Percentiles rank a stretch among this genome's conserved stretches.
Evolutionary conservation across 2,888 invertebrate species (phyloP).

Genomic region (Iphiclides podalirius): DNA sequence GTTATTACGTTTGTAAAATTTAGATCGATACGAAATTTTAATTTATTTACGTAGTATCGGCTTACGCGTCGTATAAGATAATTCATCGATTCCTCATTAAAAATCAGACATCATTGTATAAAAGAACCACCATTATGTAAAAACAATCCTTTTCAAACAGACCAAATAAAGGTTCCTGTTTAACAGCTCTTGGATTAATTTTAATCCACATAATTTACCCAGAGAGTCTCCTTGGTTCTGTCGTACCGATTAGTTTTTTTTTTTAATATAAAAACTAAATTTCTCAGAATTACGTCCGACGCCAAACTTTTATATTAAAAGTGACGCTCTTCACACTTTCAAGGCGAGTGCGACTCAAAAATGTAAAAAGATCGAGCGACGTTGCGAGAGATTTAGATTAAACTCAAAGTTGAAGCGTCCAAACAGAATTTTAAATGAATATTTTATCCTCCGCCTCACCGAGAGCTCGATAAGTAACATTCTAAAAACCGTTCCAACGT

Average conservation of each 20-base stretch:
- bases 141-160: no score
- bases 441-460: constrained; percentile 19
- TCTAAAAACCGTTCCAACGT: constrained; percentile 34
- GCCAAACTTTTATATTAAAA: constrained; percentile 56
- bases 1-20: neutral
- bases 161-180: no score
- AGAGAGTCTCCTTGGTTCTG: no score
- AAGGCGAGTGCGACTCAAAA: constrained; percentile 30
- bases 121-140: no score
- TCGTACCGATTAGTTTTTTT: no score
- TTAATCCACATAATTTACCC: neutral
- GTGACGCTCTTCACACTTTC: constrained; percentile 49
- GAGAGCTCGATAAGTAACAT: constrained; percentile 1
- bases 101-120: no score
- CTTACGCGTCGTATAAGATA: no score
- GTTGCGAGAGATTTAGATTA: constrained; percentile 11
- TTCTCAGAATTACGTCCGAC: constrained; percentile 18
- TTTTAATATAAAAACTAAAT: constrained; percentile 36
- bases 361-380: constrained; percentile 5
- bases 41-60: no score
- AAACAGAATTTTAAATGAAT: constrained; percentile 22
- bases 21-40: no score
- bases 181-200: neutral
- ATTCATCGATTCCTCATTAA: no score
- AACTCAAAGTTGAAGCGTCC: constrained; percentile 17